Percentiles rank a stretch among this genome's conserved stretches.
These are phyloP conservation scores for Graphium colonna DNA, from an alignment of 2,888 invertebrate species.

Conservation along the genomic window DNA sequence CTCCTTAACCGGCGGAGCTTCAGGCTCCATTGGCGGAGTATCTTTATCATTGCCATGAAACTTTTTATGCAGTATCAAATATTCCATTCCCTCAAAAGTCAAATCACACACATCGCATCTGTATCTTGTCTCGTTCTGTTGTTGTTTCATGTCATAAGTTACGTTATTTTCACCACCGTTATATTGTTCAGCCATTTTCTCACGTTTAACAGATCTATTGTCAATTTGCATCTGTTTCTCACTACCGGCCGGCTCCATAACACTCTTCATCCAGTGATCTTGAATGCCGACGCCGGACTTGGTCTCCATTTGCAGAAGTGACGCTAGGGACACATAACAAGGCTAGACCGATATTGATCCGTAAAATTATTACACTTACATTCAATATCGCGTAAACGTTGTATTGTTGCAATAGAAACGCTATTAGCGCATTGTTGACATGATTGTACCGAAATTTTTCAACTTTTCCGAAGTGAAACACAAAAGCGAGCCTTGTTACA, in stretches of 20 bases:
- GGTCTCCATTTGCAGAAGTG: constrained; percentile 61
- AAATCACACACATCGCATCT: constrained; percentile 69
- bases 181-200: constrained; percentile 69
- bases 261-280: constrained; percentile 74
- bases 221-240: constrained; percentile 58
- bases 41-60: constrained; percentile 72
- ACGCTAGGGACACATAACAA: constrained; percentile 55
- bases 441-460: constrained; percentile 57
- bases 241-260: constrained; percentile 71
- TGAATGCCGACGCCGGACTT: constrained; percentile 61
- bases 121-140: constrained; percentile 51
- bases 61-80: constrained; percentile 67
- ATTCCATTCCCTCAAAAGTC: constrained; percentile 70
- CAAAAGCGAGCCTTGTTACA: constrained; percentile 79
- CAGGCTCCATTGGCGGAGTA: constrained; percentile 54
- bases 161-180: constrained; percentile 54
- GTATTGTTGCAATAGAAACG: constrained; percentile 40
- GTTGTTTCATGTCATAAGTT: constrained; percentile 58
- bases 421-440: constrained; percentile 68
- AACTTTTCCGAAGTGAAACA: constrained; percentile 60
- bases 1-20: constrained; percentile 47
- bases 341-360: constrained; percentile 61
- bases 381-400: constrained; percentile 44
- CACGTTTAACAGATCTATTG: constrained; percentile 60
- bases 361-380: constrained; percentile 38